Base-by-base conservation (phyloP, 2,113 vertebrate species). In the Stigmatopora nigra region DNA sequence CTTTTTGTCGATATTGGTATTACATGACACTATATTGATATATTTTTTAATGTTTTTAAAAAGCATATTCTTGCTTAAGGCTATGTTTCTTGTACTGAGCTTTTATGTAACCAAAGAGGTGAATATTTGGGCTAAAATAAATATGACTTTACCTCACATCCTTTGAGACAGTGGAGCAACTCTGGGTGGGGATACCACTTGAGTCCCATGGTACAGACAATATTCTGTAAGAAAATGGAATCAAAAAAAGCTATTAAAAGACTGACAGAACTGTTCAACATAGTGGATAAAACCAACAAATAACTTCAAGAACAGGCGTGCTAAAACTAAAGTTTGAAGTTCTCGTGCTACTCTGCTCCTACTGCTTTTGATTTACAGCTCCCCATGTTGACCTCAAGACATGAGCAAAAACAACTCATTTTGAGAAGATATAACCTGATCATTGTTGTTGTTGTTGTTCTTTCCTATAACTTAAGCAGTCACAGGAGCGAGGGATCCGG, bases 131-230 rank as follows among this genome's bases (percentile, higher is more conserved):
- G 25, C 25, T 3, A 31, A 25, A 25, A 59, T 22, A 61, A 19
- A 22, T 4, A 6, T 20, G 3, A 19, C 22, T 38, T 93, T 86
- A 98, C 96, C 92, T 99, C 97, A 41, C 97, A 99, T 80, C 93
- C 92, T 91, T 96, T 98, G 84, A 98, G 93, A 86, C 97, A 99
- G 88, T 93, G 92, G 67, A 99, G 93, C 68, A 91, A 77, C 67
- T 94, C 90, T 61, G 95, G 95, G 61, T 92, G 91, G 71, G 96
- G 97, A 79, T 94, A 95, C 97, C 97, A 99, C 88, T 94, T 94
- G 78, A 93, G 91, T 71, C 92, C 93, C 56, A 94, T 96, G 0
- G 96, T 98, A 75, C 97, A 99, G 72, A 97, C 91, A 53, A 99
- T 90, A 53, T 77, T 94, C 97, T 99, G 86, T 65, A 80, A 80